phyloP scores from a whole-genome alignment of 2,888 invertebrate genomes.

The Pantelozetes paolii region DNA sequence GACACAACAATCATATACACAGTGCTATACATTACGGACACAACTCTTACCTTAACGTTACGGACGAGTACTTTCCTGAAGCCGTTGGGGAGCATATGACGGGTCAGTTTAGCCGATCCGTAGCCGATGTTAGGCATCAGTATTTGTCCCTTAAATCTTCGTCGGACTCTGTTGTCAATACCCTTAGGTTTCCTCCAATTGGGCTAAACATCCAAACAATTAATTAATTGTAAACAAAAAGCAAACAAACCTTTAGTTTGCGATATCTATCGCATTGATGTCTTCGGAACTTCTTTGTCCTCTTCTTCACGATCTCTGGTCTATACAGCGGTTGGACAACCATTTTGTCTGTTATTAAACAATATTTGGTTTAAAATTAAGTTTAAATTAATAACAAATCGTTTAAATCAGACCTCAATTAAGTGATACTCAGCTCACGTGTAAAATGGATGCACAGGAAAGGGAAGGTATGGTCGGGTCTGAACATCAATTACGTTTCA shows the following conservation, averaged over 20 bases:
- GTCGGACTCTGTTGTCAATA: conserved; percentile 99
- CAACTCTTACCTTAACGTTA: conserved; percentile 75
- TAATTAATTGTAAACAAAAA: neutral
- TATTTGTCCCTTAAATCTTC: conserved; percentile 98
- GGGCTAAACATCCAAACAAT: conserved; percentile 59
- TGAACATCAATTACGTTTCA: no score
- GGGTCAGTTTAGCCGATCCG: conserved; percentile 88
- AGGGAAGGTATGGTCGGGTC: neutral
- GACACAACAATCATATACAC: conserved; percentile 31
- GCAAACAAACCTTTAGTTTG: conserved; percentile 70
- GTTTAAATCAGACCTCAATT: neutral
- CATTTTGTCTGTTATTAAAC: conserved; percentile 54
- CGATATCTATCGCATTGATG: conserved; percentile 98
- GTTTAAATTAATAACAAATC: neutral
- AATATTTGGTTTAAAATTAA: neutral
- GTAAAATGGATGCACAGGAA: conserved; percentile 26
- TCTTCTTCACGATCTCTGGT: conserved; percentile 89
- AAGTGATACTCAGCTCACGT: neutral
- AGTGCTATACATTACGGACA: no score
- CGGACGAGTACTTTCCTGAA: conserved; percentile 92
- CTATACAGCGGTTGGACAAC: conserved; percentile 77
- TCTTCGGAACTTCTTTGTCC: conserved; percentile 95
- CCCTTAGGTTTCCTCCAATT: conserved; percentile 99
- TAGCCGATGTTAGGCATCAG: conserved; percentile 99
- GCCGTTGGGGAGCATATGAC: conserved; percentile 95